phyloP scores from a whole-genome alignment of 2,113 vertebrate genomes.

The Ceyx margarethae region DNA sequence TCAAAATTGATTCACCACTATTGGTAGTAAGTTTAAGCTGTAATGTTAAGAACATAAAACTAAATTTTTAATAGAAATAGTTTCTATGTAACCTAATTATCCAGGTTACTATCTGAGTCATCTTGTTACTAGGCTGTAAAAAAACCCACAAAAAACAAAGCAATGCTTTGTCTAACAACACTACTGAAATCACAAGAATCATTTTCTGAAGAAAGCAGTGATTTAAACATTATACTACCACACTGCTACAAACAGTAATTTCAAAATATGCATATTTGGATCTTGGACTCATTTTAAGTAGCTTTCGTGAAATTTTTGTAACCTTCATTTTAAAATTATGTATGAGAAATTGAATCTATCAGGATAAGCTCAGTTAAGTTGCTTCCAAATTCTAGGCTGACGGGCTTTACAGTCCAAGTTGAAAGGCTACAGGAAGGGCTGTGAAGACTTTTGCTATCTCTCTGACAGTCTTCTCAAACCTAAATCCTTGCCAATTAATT shows the following conservation, averaged over 20 bases:
- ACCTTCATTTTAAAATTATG: neutral
- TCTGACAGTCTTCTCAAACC: neutral
- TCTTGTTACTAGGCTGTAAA: constrained; percentile 12
- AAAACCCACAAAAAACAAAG: neutral
- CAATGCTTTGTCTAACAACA: neutral
- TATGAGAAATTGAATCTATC: neutral
- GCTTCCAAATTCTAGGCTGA: neutral
- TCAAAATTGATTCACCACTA: neutral
- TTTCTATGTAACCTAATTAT: neutral
- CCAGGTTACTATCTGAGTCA: constrained; percentile 18
- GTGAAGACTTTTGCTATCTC: neutral
- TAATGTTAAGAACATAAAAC: neutral
- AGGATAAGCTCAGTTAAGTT: neutral
- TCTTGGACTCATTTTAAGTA: neutral
- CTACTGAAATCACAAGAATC: neutral
- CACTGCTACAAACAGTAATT: neutral
- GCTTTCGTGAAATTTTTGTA: neutral
- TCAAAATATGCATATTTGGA: neutral
- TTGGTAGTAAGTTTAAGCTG: neutral
- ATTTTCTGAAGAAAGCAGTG: neutral
- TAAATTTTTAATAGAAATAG: neutral
- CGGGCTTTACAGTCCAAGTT: neutral
- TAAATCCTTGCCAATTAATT: neutral
- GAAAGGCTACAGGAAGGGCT: neutral
- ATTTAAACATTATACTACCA: neutral